Evolutionary conservation across 2,888 invertebrate genomes (phyloP).

Genomic region (Steinernema carpocapsae): DNA sequence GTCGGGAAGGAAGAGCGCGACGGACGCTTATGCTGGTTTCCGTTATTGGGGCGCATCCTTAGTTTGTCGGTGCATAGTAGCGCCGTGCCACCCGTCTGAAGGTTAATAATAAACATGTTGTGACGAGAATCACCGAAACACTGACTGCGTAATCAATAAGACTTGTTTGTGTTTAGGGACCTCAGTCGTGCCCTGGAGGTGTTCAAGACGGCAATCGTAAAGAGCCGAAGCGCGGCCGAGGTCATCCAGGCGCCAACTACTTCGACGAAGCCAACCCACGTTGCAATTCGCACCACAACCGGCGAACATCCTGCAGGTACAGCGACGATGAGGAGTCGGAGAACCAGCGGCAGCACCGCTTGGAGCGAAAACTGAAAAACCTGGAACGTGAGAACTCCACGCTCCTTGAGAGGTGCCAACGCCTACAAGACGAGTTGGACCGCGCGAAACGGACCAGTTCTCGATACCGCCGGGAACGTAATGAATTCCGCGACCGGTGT

Average conservation of each 20-base stretch:
- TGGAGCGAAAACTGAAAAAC: constrained; percentile 11
- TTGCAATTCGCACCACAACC: constrained; percentile 24
- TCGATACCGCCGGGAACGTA: constrained; percentile 10
- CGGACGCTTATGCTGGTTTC: background rate
- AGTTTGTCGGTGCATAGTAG: background rate
- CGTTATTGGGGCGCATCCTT: background rate
- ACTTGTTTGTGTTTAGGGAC: constrained; percentile 27
- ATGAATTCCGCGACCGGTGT: constrained; percentile 16
- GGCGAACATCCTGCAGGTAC: background rate
- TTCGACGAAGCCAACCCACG: constrained; percentile 4
- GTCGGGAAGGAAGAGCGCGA: background rate
- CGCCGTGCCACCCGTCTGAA: no score
- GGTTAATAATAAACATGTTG: constrained; percentile 12
- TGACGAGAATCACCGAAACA: background rate
- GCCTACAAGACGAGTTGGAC: constrained; percentile 19
- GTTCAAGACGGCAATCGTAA: constrained; percentile 27
- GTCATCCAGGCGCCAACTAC: constrained; percentile 8
- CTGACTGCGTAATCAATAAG: background rate
- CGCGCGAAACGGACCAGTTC: background rate
- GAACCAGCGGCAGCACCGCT: constrained; percentile 5
- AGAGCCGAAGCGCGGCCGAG: constrained; percentile 30
- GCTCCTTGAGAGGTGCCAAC: constrained; percentile 20
- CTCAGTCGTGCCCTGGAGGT: constrained; percentile 26
- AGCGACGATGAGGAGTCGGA: constrained; percentile 29
- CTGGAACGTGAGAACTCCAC: constrained; percentile 9